Evolutionary conservation across 2,888 invertebrate genomes (phyloP), one percentile per base, ranked within the genome.

Genomic region (Tachystola acroxantha): DNA sequence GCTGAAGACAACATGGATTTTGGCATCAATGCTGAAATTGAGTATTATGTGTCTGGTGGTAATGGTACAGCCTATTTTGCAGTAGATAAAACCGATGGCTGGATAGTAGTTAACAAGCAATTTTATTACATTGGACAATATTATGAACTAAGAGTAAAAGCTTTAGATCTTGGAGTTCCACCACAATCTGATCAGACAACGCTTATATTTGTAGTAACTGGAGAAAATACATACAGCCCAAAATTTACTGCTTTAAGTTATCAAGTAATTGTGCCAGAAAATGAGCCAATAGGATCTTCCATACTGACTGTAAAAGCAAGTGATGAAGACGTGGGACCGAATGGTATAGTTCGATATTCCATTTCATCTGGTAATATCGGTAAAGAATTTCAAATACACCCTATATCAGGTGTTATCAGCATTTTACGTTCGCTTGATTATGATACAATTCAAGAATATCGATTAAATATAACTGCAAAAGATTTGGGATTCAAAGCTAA

Each of bases 251-350:
- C 94, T 0, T 77, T 92, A 0, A 94, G 94, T 54, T 96, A 96
- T 69, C 94, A 96, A 84, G 96, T 96, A 0, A 93, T 95, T 42
- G 94, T 98, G 1, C 94, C 95, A 0, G 97, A 98, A 88, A 96
- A 96, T 71, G 96, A 96, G 64, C 94, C 94, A 0, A 81, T 96
- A 0, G 95, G 96, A 1, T 93, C 95, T 1, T 92, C 94, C 0
- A 95, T 98, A 47, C 75, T 96, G 2, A 95, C 93, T 0, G 92
- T 98, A 0, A 92, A 89, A 45, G 97, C 97, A 2, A 91, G 91
- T 0, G 98, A 98, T 68, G 89, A 89, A 41, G 98, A 98, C 62
- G 88, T 88, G 48, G 97, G 97, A 0, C 95, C 96, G 0, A 98
- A 98, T 68, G 97, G 97, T 3, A 92, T 96, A 85, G 88, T 98